Evolutionary conservation across 2,797 vertebrate species (phyloP), one percentile per base, ranked within the genome.

Genomic region (Myiotriccus ornatus): DNA sequence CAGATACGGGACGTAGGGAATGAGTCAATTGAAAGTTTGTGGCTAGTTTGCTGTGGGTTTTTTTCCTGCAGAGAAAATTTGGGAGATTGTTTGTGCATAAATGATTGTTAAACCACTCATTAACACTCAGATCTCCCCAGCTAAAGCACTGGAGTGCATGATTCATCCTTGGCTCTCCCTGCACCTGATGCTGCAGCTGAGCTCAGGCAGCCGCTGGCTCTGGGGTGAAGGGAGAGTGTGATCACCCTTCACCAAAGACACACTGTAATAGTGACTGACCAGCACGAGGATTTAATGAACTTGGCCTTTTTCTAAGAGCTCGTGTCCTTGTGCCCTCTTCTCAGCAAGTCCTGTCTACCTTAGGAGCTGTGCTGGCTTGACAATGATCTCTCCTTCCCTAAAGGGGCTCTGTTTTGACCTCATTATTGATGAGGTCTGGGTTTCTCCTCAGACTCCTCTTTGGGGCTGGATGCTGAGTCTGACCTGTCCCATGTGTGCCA

Each of bases 21-120:
- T 14, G 57, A 82, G 59, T 50, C 67, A 59, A 18, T 14, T 71
- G 41, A 64, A 71, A 79, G 75, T 67, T 62, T 37, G 53, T 28
- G n/a, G 55, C 56, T 77, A 28, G 43, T 65, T 52, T 57, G 43
- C 62, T 53, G 32, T 55, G 35, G 35, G 4, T 7, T 43, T 75
- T 71, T 73, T 59, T 69, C 81, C 59, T 87, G 24, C 73, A 65
- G 80, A 85, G 71, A 53, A 64, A 41, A 68, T 76, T 4, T 60
- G 47, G 50, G 68, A 69, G 68, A 30, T 69, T 52, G 50, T 73
- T 84, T 83, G 73, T 56, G 84, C 68, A 20, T 83, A 90, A 76
- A 71, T 86, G 75, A 83, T 68, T 46, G 63, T 52, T 90, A 76
- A 93, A 55, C 23, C 50, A 32, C 4, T 85, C 53, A 63, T 79